A percentile compares a stretch with the other conserved stretches of the same genome.
Conservation (phyloP, 1,140 invertebrate genomes). For the Sipha flava region DNA sequence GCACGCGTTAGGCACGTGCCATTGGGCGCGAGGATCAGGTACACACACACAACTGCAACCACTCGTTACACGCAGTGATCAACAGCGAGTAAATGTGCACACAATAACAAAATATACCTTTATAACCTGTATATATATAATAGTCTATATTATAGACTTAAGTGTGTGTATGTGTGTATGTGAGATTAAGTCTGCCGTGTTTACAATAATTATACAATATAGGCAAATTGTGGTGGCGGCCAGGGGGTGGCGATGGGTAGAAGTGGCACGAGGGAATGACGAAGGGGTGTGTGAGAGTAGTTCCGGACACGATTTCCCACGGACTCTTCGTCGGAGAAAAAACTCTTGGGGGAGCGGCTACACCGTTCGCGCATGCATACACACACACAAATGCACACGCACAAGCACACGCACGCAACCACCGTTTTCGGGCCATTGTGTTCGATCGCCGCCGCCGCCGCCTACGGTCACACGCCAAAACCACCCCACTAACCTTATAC, state of each 20-base stretch:
- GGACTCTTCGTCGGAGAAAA: background rate
- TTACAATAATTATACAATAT: background rate
- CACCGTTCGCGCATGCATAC: background rate
- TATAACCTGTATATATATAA: too few species aligned
- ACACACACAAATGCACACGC: too few species aligned
- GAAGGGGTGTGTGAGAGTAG: conserved; percentile 6
- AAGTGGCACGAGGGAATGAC: background rate
- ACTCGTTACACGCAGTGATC: too few species aligned
- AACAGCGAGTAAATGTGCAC: too few species aligned
- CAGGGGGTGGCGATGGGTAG: background rate
- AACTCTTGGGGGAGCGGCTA: background rate
- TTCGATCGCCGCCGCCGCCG: background rate
- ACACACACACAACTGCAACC: too few species aligned
- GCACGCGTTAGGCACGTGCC: too few species aligned
- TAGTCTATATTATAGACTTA: too few species aligned
- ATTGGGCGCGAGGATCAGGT: too few species aligned
- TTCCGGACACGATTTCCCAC: conserved; percentile 17
- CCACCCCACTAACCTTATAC: background rate
- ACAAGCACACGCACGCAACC: too few species aligned
- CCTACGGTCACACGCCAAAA: conserved; percentile 18
- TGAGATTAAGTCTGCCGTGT: background rate
- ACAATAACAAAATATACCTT: too few species aligned
- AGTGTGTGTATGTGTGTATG: background rate
- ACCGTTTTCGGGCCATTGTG: background rate
- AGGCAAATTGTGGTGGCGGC: background rate